These are phyloP conservation scores for Baccha elongata DNA, from an alignment of 2,888 invertebrate genomes.

Conservation along the genomic window DNA sequence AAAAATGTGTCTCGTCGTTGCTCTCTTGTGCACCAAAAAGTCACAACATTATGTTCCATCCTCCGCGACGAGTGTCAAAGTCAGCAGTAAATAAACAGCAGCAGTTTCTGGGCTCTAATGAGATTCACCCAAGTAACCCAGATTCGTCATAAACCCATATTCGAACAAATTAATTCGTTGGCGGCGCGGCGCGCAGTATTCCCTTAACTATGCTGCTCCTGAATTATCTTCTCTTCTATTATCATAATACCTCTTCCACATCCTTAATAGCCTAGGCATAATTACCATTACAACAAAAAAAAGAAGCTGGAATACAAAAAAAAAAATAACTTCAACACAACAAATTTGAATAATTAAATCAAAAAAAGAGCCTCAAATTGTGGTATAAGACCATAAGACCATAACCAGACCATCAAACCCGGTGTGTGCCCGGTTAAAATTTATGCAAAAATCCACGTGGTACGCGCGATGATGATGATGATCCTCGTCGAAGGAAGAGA, in stretches of 20 bases:
- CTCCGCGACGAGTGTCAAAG: constrained; percentile 36
- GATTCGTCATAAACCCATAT: constrained; percentile 73
- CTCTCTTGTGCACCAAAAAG: constrained; percentile 58
- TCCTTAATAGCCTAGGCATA: constrained; percentile 62
- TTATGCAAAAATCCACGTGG: constrained; percentile 74
- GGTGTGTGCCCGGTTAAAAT: constrained; percentile 64
- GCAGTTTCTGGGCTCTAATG: constrained; percentile 52
- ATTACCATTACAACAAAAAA: constrained; percentile 64
- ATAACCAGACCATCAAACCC: constrained; percentile 43
- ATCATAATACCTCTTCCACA: constrained; percentile 10
- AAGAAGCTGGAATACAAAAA: constrained; percentile 14
- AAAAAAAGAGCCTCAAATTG: constrained; percentile 63
- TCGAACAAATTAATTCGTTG: constrained; percentile 71
- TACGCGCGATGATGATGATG: constrained; percentile 52
- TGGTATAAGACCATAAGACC: constrained; percentile 30
- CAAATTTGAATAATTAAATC: constrained; percentile 73
- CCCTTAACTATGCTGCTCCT: constrained; percentile 31
- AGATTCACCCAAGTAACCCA: constrained; percentile 73
- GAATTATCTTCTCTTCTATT: constrained; percentile 35
- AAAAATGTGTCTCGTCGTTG: constrained; percentile 5
- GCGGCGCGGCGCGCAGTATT: constrained; percentile 11
- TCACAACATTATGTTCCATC: constrained; percentile 51
- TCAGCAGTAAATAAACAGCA: not conserved
- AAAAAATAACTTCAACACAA: constrained; percentile 49
- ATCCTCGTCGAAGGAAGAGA: constrained; percentile 67